Conservation (phyloP, 2,113 vertebrate genomes). For the Laticauda laticaudata region DNA sequence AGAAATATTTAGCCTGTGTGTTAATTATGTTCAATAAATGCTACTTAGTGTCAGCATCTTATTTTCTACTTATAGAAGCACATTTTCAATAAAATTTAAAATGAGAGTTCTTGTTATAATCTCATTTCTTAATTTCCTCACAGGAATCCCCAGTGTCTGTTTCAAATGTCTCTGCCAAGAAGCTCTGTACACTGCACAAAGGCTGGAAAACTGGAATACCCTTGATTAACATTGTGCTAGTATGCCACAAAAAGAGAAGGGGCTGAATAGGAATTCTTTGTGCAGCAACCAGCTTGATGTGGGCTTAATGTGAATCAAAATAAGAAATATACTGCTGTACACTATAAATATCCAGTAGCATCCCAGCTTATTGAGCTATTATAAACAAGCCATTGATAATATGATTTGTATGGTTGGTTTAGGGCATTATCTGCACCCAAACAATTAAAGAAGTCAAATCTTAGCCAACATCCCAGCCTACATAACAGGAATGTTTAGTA, state of each 20-base stretch:
- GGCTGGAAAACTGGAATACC: background rate
- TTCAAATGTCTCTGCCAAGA: conserved; percentile 22
- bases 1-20: background rate
- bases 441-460: background rate
- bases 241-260: background rate
- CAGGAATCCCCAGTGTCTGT: background rate
- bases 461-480: background rate
- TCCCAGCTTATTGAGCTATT: background rate
- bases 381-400: too few species aligned
- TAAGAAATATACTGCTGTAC: background rate
- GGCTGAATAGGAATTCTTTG: background rate
- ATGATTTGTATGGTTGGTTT: background rate
- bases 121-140: background rate
- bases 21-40: conserved; percentile 27
- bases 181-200: background rate
- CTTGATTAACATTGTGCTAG: background rate
- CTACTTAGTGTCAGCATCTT: background rate
- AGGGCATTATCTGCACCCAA: background rate
- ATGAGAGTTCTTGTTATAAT: background rate
- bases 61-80: background rate
- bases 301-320: background rate
- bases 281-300: background rate
- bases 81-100: conserved; percentile 17
- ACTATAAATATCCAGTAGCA: background rate
- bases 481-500: background rate